A percentile compares a stretch with the other conserved stretches of the same genome.
Evolutionary conservation across 2,888 invertebrate species (phyloP).

Genomic region (Psylliodes chrysocephalus): DNA sequence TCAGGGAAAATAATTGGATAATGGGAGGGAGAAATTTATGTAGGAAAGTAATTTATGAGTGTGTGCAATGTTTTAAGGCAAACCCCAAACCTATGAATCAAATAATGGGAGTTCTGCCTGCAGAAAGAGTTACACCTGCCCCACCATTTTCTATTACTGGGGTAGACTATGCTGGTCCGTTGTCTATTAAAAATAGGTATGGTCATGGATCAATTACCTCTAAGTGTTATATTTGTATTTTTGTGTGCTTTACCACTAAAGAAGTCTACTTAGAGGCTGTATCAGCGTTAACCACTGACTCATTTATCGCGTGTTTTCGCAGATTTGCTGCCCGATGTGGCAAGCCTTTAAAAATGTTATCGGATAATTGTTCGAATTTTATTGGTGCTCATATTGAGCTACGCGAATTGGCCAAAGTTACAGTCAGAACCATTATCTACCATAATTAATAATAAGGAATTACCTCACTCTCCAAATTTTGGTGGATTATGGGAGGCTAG

Average conservation of each 20-base stretch:
- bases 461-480: too few species aligned
- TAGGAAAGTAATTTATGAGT: too few species aligned
- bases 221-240: background rate
- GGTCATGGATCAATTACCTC: background rate
- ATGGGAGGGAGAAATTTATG: background rate
- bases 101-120: background rate
- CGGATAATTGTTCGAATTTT: constrained; percentile 33
- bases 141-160: background rate
- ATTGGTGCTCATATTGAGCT: constrained; percentile 17
- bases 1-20: background rate
- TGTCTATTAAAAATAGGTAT: background rate
- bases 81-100: background rate
- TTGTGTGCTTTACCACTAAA: background rate
- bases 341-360: constrained; percentile 10
- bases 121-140: background rate
- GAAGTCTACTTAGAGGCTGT: background rate
- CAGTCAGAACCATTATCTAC: too few species aligned
- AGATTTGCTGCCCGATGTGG: constrained; percentile 33
- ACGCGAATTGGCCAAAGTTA: too few species aligned
- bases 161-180: constrained; percentile 1
- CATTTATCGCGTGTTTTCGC: constrained; percentile 14
- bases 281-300: background rate
- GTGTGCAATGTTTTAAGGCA: background rate
- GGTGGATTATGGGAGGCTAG: too few species aligned
- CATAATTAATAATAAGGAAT: too few species aligned